Evolutionary conservation across 1,140 invertebrate genomes (phyloP), one percentile per base, ranked within the genome.

Genomic region (Cherax destructor): DNA sequence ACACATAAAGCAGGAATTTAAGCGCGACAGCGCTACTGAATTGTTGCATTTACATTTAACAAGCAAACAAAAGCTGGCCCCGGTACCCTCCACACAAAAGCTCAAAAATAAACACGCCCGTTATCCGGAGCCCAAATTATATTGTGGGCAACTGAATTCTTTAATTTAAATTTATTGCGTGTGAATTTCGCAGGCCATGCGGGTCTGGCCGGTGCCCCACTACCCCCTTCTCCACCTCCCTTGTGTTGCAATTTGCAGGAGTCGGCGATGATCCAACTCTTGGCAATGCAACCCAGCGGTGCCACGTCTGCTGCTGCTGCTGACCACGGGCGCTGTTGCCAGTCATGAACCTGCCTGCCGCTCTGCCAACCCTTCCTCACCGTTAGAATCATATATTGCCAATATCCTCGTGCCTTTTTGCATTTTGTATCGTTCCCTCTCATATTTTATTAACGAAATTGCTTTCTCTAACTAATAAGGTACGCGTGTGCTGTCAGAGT

Each of bases 191-290:
- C n/a, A 6, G 69, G 69, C 69, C 24, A 24, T 74, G 69, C 69
- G 61, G 61, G 61, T 9, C 61, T 65, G 61, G 61, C 61, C 61
- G 18, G 61, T 65, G 61, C 18, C 18, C 7, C 69, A 24, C 69
- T 56, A 56, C 52, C 52, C 52, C 52, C 52, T 13, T 56, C 6
- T 18, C 16, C 65, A 69, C 65, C 1, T 9, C 69, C 50, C 79
- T n/a, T n/a, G 79, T 80, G 79, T 80, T 80, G 79, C 79, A 80
- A 80, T 80, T 80, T 80, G 79, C 79, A 80, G 56, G 79, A 80
- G 79, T 80, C 79, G 50, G 79, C 79, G 79, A 80, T 80, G 79
- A 80, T 80, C 79, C 79, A 80, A 80, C 79, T 80, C 79, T 80
- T 80, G 79, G 79, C 79, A 80, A 80, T 80, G 79, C 79, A 80